Conservation (phyloP, 2,797 vertebrate species). For the Bradypodion ventrale region DNA sequence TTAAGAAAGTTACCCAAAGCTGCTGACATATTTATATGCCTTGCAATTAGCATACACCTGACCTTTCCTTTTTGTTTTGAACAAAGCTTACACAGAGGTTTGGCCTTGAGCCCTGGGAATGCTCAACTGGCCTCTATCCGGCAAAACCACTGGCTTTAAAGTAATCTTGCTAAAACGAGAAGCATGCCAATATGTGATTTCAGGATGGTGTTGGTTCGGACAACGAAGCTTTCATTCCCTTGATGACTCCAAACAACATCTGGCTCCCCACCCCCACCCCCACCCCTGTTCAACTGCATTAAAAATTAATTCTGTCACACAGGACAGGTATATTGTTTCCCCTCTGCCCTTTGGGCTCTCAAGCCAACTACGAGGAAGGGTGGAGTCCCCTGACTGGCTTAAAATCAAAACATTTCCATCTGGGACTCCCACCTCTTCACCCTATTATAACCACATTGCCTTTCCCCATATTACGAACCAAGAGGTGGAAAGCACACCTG, state of each 20-base stretch:
- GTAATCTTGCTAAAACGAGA: background rate
- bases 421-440: background rate
- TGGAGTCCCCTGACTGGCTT: background rate
- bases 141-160: conserved; percentile 6
- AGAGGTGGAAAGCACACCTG: conserved; percentile 65
- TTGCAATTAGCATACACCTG: conserved; percentile 73
- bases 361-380: conserved; percentile 18
- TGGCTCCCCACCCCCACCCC: background rate
- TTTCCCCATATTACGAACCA: conserved; percentile 33
- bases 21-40: conserved; percentile 75
- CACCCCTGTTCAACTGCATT: background rate
- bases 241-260: conserved; percentile 36
- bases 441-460: background rate
- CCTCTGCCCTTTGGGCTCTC: conserved; percentile 6
- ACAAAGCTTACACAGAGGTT: conserved; percentile 45
- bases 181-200: background rate
- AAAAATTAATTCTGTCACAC: background rate
- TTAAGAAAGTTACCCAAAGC: conserved; percentile 72
- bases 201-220: background rate
- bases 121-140: conserved; percentile 30
- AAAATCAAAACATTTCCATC: conserved; percentile 7
- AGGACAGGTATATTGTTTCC: background rate
- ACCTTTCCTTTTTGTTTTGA: conserved; percentile 69
- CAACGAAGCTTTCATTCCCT: conserved; percentile 22
- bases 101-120: conserved; percentile 40